A percentile compares a stretch with the other conserved stretches of the same genome.
Evolutionary conservation across 2,113 vertebrate species (phyloP).

Genomic region (Struthidea cinerea): DNA sequence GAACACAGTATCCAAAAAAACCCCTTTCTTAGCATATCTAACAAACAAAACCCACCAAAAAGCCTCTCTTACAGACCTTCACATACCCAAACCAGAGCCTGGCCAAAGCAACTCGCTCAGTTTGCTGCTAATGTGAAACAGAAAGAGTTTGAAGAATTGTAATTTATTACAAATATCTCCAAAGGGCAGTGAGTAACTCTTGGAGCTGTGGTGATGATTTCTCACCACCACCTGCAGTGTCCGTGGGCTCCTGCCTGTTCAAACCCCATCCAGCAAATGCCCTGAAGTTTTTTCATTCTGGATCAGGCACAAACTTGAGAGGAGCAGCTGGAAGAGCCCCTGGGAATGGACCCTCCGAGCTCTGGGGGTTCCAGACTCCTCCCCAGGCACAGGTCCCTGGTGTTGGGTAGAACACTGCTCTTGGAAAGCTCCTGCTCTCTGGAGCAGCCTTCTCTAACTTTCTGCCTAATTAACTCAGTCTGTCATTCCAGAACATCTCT

Average conservation of each 20-base stretch:
- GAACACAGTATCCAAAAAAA: background rate
- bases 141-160: background rate
- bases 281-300: background rate
- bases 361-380: background rate
- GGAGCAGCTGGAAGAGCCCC: background rate
- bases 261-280: rapidly evolving
- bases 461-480: background rate
- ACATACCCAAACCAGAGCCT: background rate
- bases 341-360: background rate
- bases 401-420: background rate
- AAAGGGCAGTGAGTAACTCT: background rate
- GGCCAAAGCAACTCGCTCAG: background rate
- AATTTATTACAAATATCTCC: background rate
- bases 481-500: background rate
- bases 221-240: background rate
- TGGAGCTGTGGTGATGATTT: background rate
- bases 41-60: background rate
- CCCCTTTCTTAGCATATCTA: background rate
- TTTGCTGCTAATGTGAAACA: background rate
- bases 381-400: background rate
- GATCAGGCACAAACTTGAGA: background rate
- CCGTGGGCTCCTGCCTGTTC: background rate
- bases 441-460: background rate
- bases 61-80: background rate
- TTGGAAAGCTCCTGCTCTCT: background rate